These are phyloP conservation scores for Crotalus tigris DNA, from an alignment of 2,113 vertebrate species.

Conservation along the genomic window DNA sequence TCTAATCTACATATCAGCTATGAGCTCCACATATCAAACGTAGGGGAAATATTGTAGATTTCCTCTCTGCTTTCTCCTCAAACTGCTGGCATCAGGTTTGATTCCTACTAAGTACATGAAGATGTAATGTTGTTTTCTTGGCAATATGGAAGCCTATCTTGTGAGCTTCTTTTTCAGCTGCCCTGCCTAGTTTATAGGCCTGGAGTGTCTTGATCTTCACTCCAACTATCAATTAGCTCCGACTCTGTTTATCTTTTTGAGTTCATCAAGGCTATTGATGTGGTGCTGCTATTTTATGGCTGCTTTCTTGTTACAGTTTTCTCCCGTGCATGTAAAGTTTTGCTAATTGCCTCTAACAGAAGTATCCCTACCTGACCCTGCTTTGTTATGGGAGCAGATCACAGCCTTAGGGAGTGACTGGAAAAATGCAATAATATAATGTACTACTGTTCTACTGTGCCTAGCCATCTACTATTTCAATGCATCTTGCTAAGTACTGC, in stretches of 20 bases:
- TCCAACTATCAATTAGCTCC: neutral
- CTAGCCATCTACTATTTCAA: neutral
- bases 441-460: too few relatives aligned
- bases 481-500: neutral
- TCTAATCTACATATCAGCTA: neutral
- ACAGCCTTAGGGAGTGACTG: neutral
- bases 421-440: neutral
- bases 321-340: neutral
- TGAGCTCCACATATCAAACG: neutral
- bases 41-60: neutral
- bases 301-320: neutral
- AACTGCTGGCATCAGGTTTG: neutral
- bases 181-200: neutral
- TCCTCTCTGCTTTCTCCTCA: neutral
- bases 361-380: constrained; percentile 7
- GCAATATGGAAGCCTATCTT: neutral
- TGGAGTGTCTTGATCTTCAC: neutral
- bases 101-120: neutral
- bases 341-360: accelerated
- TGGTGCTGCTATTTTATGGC: neutral
- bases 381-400: neutral
- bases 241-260: neutral
- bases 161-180: neutral
- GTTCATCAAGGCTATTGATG: neutral
- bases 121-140: neutral